A percentile compares a stretch with the other conserved stretches of the same genome.
Conservation (phyloP, 2,888 invertebrate species). For the Bruchidius siliquastri region DNA sequence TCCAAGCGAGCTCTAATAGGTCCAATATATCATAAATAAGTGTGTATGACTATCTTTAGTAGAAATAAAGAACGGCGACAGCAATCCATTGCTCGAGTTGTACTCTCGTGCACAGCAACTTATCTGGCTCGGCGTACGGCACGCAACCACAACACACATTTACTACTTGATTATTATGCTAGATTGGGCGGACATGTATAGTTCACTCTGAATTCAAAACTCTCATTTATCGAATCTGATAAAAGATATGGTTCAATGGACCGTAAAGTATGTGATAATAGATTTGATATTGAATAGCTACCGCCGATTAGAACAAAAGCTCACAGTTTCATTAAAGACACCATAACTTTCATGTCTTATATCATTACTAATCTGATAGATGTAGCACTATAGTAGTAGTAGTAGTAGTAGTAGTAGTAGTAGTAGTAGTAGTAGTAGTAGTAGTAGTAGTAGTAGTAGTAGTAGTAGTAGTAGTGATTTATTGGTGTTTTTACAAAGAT, state of each 20-base stretch:
- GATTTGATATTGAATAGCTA: too few relatives aligned
- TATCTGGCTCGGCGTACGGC: not conserved
- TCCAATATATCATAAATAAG: not conserved
- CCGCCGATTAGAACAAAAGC: too few relatives aligned
- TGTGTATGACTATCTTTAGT: not conserved
- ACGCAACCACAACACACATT: not conserved
- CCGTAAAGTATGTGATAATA: not conserved
- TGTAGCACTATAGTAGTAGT: too few relatives aligned
- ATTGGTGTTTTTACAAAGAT: too few relatives aligned
- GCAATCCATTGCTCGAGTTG: not conserved
- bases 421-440: too few relatives aligned
- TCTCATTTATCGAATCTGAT: not conserved
- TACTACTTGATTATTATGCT: not conserved
- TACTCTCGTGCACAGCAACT: not conserved
- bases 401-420: too few relatives aligned
- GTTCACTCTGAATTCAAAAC: not conserved
- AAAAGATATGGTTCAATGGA: not conserved
- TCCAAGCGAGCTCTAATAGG: not conserved
- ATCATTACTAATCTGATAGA: too few relatives aligned
- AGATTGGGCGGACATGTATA: not conserved
- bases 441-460: too few relatives aligned
- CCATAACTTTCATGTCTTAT: too few relatives aligned
- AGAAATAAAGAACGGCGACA: not conserved
- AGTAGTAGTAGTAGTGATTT: too few relatives aligned
- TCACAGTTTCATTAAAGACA: too few relatives aligned